A percentile compares a stretch with the other conserved stretches of the same genome.
phyloP scores from a whole-genome alignment of 2,113 vertebrate species.

The Heloderma charlesbogerti region DNA sequence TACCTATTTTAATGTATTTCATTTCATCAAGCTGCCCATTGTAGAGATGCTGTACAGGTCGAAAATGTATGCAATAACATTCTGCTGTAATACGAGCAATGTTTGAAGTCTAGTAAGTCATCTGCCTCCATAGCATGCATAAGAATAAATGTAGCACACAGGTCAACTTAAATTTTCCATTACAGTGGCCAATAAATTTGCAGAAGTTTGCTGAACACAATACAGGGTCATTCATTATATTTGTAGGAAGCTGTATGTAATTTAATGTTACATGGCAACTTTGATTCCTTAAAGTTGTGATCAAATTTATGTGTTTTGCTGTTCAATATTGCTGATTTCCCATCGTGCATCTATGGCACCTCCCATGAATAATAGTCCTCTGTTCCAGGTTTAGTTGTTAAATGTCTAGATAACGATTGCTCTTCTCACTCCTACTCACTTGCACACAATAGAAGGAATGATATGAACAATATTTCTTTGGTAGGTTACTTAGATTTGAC shows the following conservation, averaged over 20 bases:
- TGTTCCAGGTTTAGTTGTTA: not conserved
- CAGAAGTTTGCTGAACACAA: not conserved
- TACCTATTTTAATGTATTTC: not conserved
- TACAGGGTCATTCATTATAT: not conserved
- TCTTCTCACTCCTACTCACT: not conserved
- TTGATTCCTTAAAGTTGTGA: not conserved
- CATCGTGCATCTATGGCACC: not conserved
- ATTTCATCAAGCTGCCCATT: not conserved
- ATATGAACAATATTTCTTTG: slow-evolving; percentile 12
- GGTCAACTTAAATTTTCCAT: not conserved
- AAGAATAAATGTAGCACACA: slow-evolving; percentile 9
- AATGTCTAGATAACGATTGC: not conserved
- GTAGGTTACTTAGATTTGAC: slow-evolving; percentile 19
- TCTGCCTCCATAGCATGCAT: not conserved
- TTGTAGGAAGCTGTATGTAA: not conserved
- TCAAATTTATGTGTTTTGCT: not conserved
- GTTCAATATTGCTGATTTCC: not conserved
- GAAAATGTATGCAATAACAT: not conserved
- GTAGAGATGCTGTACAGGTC: not conserved
- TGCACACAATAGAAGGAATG: not conserved
- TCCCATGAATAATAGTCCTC: not conserved
- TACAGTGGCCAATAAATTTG: slow-evolving; percentile 6
- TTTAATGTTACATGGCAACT: not conserved
- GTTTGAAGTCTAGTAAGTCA: rapidly evolving
- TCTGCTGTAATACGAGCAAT: not conserved